Evolutionary conservation across 1,140 invertebrate species (phyloP).

Genomic region (Hylaeus volcanicus): DNA sequence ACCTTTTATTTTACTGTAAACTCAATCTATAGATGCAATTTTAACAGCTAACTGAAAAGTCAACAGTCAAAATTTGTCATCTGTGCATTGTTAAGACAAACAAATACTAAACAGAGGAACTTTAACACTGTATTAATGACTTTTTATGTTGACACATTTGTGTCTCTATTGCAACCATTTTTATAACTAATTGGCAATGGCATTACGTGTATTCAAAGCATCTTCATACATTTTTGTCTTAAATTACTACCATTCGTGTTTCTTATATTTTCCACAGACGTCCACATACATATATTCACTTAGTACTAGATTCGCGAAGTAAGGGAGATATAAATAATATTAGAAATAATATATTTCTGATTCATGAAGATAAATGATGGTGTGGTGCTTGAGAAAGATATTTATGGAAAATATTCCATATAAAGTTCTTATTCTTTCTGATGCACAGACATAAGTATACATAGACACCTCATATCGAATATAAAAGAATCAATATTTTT

Average conservation of each 20-base stretch:
- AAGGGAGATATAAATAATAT: constrained; percentile 58
- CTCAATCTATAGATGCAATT: constrained; percentile 76
- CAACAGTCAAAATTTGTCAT: constrained; percentile 70
- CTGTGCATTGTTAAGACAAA: constrained; percentile 65
- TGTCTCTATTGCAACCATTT: constrained; percentile 58
- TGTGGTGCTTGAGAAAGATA: constrained; percentile 60
- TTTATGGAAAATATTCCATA: constrained; percentile 44
- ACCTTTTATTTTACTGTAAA: constrained; percentile 71
- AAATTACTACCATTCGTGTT: constrained; percentile 41
- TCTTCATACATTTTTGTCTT: constrained; percentile 35
- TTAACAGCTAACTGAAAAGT: constrained; percentile 72
- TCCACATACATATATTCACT: constrained; percentile 49
- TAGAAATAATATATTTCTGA: constrained; percentile 69
- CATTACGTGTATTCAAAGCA: constrained; percentile 27
- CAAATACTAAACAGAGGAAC: constrained; percentile 39
- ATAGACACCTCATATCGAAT: constrained; percentile 50
- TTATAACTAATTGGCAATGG: constrained; percentile 49
- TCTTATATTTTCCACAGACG: constrained; percentile 50
- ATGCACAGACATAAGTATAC: constrained; percentile 47
- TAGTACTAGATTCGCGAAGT: constrained; percentile 56
- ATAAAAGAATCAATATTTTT: constrained; percentile 65
- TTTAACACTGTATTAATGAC: constrained; percentile 51
- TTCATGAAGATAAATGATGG: constrained; percentile 49
- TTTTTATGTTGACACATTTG: constrained; percentile 59
- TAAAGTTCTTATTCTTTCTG: constrained; percentile 55